Conservation (phyloP, 2,113 vertebrate genomes). For the Callochromis pleurospilus region DNA sequence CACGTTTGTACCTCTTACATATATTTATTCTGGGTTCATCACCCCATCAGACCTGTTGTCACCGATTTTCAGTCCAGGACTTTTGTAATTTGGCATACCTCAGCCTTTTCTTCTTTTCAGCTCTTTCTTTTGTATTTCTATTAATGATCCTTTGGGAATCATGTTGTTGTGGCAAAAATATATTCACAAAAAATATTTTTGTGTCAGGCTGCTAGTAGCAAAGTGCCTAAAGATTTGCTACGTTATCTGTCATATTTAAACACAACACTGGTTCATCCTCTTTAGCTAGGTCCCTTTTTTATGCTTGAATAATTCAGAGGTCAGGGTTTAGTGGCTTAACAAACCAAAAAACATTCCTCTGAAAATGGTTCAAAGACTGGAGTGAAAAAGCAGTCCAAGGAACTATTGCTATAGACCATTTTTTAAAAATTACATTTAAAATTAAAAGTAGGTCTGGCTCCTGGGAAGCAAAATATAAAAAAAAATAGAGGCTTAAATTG, state of each 20-base stretch:
- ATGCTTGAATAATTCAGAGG: neutral
- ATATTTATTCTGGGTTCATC: neutral
- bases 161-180: neutral
- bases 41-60: neutral
- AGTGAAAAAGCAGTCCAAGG: neutral
- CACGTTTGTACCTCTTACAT: neutral
- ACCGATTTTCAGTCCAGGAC: neutral
- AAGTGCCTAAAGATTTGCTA: neutral
- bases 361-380: neutral
- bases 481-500: neutral
- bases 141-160: neutral
- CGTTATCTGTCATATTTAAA: fast-evolving
- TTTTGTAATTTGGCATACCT: neutral
- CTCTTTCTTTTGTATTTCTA: neutral
- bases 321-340: neutral
- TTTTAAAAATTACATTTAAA: neutral
- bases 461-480: neutral
- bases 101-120: neutral
- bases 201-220: neutral
- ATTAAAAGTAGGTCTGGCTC: neutral
- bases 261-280: neutral
- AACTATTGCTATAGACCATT: neutral
- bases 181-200: neutral
- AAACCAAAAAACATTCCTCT: neutral
- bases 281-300: neutral